phyloP scores from a whole-genome alignment of 2,888 invertebrate species.

The Pegoplata infirma region DNA sequence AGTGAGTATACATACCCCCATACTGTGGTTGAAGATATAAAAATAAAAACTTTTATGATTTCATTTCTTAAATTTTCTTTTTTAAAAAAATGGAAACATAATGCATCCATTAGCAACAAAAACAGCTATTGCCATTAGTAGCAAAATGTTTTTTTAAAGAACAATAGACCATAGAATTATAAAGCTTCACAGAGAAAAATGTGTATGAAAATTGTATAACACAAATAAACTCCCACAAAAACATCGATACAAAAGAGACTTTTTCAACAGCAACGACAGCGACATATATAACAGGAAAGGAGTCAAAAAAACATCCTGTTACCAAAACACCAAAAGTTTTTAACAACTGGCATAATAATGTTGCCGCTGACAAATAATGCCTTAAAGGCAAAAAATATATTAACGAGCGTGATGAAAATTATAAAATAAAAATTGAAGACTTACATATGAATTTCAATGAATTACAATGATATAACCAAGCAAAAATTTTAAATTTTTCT shows the following conservation, averaged over 20 bases:
- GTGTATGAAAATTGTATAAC: slow-evolving; percentile 5
- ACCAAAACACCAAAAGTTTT: slow-evolving; percentile 44
- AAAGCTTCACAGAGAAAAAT: slow-evolving; percentile 25
- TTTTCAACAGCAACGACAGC: no score
- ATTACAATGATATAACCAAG: slow-evolving; percentile 28
- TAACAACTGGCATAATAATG: slow-evolving; percentile 13
- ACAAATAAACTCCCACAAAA: slow-evolving; percentile 40
- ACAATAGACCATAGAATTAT: slow-evolving; percentile 53
- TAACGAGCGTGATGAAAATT: slow-evolving; percentile 76
- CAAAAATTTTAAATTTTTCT: no score
- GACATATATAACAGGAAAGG: slow-evolving; percentile 65
- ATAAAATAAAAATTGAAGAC: slow-evolving; percentile 51
- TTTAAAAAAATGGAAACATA: slow-evolving; percentile 27
- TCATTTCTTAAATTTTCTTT: neutral
- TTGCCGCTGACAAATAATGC: slow-evolving; percentile 66
- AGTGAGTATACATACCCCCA: no score
- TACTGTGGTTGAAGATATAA: no score
- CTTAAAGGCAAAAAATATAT: slow-evolving; percentile 75
- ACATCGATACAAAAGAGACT: slow-evolving; percentile 42
- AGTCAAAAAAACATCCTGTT: slow-evolving; percentile 66
- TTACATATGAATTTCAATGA: slow-evolving; percentile 27
- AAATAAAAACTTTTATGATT: no score
- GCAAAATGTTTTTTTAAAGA: slow-evolving; percentile 16
- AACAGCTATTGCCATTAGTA: slow-evolving; percentile 40
- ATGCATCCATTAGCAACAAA: slow-evolving; percentile 61